These are phyloP conservation scores for Crotalus tigris DNA, from an alignment of 2,113 vertebrate genomes.

Conservation along the genomic window DNA sequence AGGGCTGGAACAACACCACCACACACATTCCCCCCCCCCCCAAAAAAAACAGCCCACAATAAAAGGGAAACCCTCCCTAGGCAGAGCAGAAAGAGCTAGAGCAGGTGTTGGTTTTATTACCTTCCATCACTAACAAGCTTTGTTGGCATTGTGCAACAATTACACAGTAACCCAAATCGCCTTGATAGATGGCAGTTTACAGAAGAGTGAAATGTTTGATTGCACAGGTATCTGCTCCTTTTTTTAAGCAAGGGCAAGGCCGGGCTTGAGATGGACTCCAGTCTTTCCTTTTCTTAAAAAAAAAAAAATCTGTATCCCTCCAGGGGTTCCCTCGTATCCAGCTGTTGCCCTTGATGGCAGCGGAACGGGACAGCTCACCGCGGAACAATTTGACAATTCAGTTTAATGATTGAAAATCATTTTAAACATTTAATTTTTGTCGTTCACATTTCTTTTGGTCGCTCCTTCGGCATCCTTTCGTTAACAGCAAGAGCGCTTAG, in stretches of 20 bases:
- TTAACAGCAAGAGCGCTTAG: neutral
- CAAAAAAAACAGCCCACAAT: neutral
- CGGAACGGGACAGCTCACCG: neutral
- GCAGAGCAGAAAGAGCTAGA: neutral
- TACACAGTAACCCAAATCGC: constrained; percentile 31
- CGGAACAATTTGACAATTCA: neutral
- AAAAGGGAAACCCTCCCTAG: neutral
- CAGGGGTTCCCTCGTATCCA: constrained; percentile 23
- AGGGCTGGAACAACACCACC: neutral
- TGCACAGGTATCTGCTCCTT: neutral
- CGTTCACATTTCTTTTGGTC: neutral
- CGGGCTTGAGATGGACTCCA: neutral
- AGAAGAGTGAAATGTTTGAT: neutral
- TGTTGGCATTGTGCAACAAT: neutral
- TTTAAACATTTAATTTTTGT: neutral
- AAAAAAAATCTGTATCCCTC: neutral
- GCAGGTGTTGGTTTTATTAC: neutral
- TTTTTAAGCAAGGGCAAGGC: neutral
- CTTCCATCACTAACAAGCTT: neutral
- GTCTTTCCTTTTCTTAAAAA: neutral
- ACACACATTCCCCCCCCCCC: neutral
- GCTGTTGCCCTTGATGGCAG: neutral
- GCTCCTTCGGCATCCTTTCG: neutral
- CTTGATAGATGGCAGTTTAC: neutral
- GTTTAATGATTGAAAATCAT: neutral